phyloP scores from a whole-genome alignment of 1,140 invertebrate genomes.

The Armadillidium nasatum region DNA sequence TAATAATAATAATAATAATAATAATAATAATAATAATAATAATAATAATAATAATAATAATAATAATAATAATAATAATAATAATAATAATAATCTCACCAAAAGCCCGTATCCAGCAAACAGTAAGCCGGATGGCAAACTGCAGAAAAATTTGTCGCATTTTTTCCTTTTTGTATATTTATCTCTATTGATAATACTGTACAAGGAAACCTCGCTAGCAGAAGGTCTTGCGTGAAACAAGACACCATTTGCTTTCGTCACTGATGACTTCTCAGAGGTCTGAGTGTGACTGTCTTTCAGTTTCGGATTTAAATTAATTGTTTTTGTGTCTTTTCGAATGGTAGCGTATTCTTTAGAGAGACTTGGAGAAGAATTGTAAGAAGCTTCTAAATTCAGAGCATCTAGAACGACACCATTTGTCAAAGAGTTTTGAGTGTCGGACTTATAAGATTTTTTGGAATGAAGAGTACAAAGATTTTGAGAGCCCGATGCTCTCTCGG shows the following conservation, averaged over 20 bases:
- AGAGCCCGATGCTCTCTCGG: background rate
- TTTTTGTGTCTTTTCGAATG: background rate
- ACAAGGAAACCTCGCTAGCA: no score
- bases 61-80: no score
- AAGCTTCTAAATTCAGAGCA: background rate
- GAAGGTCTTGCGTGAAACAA: no score
- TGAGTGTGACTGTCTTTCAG: background rate
- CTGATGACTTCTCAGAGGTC: background rate
- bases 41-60: no score
- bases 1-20: no score
- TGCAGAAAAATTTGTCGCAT: background rate
- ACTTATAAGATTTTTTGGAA: background rate
- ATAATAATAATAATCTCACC: background rate
- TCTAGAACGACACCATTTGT: background rate
- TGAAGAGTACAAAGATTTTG: background rate
- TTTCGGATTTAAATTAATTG: background rate
- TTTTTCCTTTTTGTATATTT: background rate
- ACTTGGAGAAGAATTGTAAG: background rate
- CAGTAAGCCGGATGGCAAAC: constrained; percentile 1
- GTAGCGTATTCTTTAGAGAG: background rate
- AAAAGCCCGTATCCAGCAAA: background rate
- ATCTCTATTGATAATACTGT: background rate
- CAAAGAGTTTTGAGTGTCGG: background rate
- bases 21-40: no score
- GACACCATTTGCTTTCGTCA: background rate